Conservation (phyloP, 2,797 vertebrate species). For the Cuculus canorus region DNA sequence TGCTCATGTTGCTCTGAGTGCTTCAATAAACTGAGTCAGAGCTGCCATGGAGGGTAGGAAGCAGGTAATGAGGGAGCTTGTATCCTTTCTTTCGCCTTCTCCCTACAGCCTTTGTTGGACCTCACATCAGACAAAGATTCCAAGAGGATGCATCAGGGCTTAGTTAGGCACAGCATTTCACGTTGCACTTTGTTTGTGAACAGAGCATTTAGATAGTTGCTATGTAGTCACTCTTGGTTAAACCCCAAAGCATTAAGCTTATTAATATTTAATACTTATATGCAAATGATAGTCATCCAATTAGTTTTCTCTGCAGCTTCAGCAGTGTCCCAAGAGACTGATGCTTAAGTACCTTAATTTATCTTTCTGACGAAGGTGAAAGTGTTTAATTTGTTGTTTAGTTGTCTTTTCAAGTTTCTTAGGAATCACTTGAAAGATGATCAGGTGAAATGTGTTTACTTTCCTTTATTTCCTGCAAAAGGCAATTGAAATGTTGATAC, state of each 20-base stretch:
- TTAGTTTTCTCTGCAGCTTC: slow-evolving; percentile 31
- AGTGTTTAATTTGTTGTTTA: neutral
- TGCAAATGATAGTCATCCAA: neutral
- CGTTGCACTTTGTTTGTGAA: neutral
- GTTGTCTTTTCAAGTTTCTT: neutral
- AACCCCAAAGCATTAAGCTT: neutral
- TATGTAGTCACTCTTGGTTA: neutral
- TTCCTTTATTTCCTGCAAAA: neutral
- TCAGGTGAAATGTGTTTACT: neutral
- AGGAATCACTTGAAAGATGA: neutral
- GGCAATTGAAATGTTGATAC: neutral
- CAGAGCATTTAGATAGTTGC: neutral
- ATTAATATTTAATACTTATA: slow-evolving; percentile 45
- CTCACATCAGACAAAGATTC: neutral
- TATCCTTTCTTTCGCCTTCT: neutral
- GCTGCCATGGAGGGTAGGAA: accelerated
- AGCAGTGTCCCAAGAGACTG: slow-evolving; percentile 7
- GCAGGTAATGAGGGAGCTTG: neutral
- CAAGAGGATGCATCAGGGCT: neutral
- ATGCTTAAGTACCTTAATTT: slow-evolving; percentile 34
- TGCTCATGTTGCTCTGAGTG: neutral
- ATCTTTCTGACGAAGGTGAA: neutral
- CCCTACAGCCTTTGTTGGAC: neutral
- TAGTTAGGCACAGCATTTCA: neutral
- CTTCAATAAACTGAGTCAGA: neutral